phyloP scores from a whole-genome alignment of 2,113 vertebrate species.

The Heteronetta atricapilla region DNA sequence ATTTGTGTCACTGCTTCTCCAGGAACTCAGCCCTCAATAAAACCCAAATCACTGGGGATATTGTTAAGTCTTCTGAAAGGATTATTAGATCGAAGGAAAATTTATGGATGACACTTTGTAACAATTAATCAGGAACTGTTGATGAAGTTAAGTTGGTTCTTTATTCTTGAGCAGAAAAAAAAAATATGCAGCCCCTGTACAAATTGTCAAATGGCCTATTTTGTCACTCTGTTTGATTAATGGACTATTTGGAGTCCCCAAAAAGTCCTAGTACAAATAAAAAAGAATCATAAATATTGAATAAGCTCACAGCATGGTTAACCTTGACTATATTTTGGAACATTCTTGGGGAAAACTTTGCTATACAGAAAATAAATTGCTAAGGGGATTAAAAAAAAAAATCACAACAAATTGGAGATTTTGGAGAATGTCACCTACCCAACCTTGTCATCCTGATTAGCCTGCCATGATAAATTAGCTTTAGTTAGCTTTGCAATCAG shows the following conservation, averaged over 20 bases:
- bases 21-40: conserved; percentile 83
- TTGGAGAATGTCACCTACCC: conserved; percentile 88
- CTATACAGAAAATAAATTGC: conserved; percentile 80
- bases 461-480: conserved; percentile 90
- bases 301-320: conserved; percentile 79
- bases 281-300: conserved; percentile 86
- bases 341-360: conserved; percentile 75
- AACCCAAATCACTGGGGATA: conserved; percentile 95
- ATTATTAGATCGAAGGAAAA: conserved; percentile 97
- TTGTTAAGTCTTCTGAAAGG: conserved; percentile 99
- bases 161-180: conserved; percentile 67
- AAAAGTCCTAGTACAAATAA: conserved; percentile 84
- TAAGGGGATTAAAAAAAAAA: conserved; percentile 68
- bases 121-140: conserved; percentile 91
- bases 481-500: conserved; percentile 85
- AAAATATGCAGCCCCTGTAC: conserved; percentile 68
- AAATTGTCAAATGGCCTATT: conserved; percentile 83
- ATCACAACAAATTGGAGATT: conserved; percentile 74
- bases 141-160: conserved; percentile 89
- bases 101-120: conserved; percentile 90
- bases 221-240: conserved; percentile 95
- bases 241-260: conserved; percentile 84
- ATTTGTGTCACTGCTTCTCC: conserved; percentile 84
- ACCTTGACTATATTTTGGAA: conserved; percentile 84
- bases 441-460: conserved; percentile 89